phyloP scores from a whole-genome alignment of 1,140 invertebrate species.

The Propsilocerus akamusi region DNA sequence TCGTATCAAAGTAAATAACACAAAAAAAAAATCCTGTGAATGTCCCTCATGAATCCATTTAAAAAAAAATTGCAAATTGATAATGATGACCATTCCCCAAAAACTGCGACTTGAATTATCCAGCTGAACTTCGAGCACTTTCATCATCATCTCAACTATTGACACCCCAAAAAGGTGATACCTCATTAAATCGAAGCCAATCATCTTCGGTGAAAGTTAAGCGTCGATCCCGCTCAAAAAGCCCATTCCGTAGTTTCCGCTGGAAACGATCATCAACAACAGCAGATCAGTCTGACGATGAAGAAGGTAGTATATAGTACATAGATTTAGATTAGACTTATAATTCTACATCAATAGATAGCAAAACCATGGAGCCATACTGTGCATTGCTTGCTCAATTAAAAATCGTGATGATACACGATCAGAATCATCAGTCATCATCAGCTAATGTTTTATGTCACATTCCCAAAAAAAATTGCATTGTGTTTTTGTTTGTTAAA shows the following conservation, averaged over 20 bases:
- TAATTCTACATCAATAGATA: neutral
- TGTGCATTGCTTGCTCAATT: neutral
- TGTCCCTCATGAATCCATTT: too few relatives aligned
- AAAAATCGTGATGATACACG: neutral
- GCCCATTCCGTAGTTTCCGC: slow-evolving; percentile 75
- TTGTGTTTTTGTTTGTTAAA: too few relatives aligned
- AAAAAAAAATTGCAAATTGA: too few relatives aligned
- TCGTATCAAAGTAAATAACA: too few relatives aligned
- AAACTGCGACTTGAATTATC: neutral
- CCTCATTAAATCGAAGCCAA: slow-evolving; percentile 23
- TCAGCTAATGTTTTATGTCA: too few relatives aligned
- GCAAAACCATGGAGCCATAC: too few relatives aligned
- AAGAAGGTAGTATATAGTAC: slow-evolving; percentile 36
- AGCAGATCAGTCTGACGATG: slow-evolving; percentile 45
- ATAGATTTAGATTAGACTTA: neutral
- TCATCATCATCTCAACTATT: slow-evolving; percentile 3
- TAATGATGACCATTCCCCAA: too few relatives aligned
- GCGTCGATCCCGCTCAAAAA: slow-evolving; percentile 69
- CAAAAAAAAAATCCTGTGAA: too few relatives aligned
- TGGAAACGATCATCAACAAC: slow-evolving; percentile 54
- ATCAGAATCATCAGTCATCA: neutral
- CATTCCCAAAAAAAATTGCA: too few relatives aligned
- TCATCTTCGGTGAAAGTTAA: slow-evolving; percentile 28
- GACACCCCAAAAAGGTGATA: slow-evolving; percentile 17
- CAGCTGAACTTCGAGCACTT: neutral